Base-by-base conservation (phyloP, 2,888 invertebrate genomes). In the Nasonovia ribisnigri region DNA sequence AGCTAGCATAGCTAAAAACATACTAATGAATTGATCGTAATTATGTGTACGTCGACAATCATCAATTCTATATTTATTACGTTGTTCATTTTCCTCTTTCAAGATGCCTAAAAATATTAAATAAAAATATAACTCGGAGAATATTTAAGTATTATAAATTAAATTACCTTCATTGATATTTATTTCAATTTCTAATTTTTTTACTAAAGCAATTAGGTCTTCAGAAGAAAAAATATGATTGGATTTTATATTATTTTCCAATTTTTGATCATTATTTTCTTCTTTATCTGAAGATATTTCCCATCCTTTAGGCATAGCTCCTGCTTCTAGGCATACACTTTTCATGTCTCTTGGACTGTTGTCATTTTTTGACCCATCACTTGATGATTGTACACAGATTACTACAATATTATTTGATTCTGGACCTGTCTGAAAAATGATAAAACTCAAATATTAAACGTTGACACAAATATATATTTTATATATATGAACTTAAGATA, bases 11-110 rank as follows among this genome's bases (percentile, higher is more conserved):
- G 98, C 98, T 51, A 99, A 96, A 96, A 99, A 99, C 51, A 99
- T 99, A 95, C 98, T 98, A 95, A 99, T 99, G 96, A 99, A 99
- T 96, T 98, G 98, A 96, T 99, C 99, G 96, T 99, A 99, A 96
- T 99, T 99, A 96, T 99, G 99, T 0, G 99, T 99, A 94, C 99
- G 97, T 48, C 99, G 97, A 95, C 98, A 98, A 95, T 99, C 99
- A 95, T 99, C 99, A 95, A 99, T 97, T 95, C 95, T 98, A 96
- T 99, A 99, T 97, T 99, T 99, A 95, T 98, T 98, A 94, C 99
- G 97, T 95, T 99, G 99, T 95, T 99, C 99, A 95, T 98, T 98
- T 96, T 99, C 99, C 96, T 99, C 99, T 95, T 98, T 97, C 88
- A 99, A 96, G 29, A 92, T 91, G 92, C 93, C 94, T 94, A 94